A percentile compares a stretch with the other conserved stretches of the same genome.
Evolutionary conservation across 2,113 vertebrate genomes (phyloP).

Genomic region (Podarcis muralis): DNA sequence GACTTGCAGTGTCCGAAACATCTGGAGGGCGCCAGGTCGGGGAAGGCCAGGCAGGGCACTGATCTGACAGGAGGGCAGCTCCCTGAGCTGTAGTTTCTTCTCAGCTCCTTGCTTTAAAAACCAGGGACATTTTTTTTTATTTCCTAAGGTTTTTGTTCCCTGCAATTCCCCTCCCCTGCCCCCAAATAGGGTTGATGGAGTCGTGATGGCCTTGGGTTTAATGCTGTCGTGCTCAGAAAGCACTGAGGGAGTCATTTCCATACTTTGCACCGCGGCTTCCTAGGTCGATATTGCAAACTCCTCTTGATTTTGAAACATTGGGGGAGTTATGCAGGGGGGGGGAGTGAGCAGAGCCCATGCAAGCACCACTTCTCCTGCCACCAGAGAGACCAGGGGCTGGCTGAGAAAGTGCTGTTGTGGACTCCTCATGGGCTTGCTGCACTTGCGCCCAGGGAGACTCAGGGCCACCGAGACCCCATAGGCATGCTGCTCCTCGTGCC

Average conservation of each 20-base stretch:
- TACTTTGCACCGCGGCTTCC: background rate
- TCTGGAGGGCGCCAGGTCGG: background rate
- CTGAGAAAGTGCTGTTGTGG: background rate
- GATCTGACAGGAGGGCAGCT: background rate
- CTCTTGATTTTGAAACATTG: too few relatives aligned
- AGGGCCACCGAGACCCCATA: background rate
- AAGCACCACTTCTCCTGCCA: background rate
- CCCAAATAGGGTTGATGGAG: background rate
- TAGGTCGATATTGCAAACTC: background rate
- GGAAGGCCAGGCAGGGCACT: background rate
- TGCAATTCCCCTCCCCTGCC: too few relatives aligned
- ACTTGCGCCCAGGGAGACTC: too few relatives aligned
- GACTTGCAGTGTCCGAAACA: too few relatives aligned
- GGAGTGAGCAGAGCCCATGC: background rate
- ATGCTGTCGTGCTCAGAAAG: too few relatives aligned
- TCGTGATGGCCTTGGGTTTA: background rate
- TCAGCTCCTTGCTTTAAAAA: background rate
- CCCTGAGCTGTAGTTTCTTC: background rate
- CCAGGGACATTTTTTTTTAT: background rate
- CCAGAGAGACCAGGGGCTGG: background rate
- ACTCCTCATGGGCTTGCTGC: background rate
- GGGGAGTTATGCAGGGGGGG: background rate
- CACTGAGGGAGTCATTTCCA: background rate
- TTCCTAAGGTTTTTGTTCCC: background rate
- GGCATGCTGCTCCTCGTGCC: too few relatives aligned